Conservation (phyloP, 92 coral and sea anemone species). For the Porites lobata region DNA sequence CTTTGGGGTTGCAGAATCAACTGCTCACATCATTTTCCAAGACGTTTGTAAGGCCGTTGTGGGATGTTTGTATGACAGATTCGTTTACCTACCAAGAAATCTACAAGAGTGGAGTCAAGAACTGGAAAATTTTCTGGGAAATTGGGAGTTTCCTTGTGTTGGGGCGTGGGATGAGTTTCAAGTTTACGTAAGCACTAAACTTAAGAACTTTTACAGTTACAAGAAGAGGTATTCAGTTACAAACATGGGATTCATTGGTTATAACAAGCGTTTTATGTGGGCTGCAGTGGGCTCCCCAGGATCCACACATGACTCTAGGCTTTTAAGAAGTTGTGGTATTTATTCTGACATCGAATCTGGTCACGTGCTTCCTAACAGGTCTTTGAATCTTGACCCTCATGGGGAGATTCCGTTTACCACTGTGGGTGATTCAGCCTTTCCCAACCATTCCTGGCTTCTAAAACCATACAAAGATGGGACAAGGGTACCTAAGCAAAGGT, state of each 20-base stretch:
- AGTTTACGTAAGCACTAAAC: constrained; percentile 40
- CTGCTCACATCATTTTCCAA: constrained; percentile 24
- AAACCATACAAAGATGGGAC: constrained; percentile 60
- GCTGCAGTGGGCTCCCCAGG: constrained; percentile 74
- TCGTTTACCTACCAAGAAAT: constrained; percentile 33
- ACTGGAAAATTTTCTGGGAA: constrained; percentile 52
- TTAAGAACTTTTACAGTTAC: constrained; percentile 61
- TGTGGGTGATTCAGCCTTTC: constrained; percentile 71
- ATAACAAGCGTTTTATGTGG: constrained; percentile 64
- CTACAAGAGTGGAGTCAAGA: constrained; percentile 55
- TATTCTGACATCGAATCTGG: constrained; percentile 27
- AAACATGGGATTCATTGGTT: constrained; percentile 55
- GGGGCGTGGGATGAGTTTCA: constrained; percentile 73
- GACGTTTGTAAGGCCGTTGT: constrained; percentile 43
- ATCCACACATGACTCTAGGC: constrained; percentile 67
- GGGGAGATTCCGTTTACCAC: constrained; percentile 53
- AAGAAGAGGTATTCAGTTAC: constrained; percentile 70
- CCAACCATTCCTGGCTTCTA: constrained; percentile 47
- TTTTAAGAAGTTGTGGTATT: constrained; percentile 37
- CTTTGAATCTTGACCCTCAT: constrained; percentile 36
- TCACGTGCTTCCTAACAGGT: constrained; percentile 30
- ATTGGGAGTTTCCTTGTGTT: constrained; percentile 71
- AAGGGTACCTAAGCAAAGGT: constrained; percentile 31
- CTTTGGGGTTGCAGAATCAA: constrained; percentile 36
- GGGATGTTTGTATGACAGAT: constrained; percentile 28